Percentiles rank a stretch among this genome's conserved stretches.
Conservation (phyloP, 1,140 invertebrate species). For the Trichonephila inaurata region DNA sequence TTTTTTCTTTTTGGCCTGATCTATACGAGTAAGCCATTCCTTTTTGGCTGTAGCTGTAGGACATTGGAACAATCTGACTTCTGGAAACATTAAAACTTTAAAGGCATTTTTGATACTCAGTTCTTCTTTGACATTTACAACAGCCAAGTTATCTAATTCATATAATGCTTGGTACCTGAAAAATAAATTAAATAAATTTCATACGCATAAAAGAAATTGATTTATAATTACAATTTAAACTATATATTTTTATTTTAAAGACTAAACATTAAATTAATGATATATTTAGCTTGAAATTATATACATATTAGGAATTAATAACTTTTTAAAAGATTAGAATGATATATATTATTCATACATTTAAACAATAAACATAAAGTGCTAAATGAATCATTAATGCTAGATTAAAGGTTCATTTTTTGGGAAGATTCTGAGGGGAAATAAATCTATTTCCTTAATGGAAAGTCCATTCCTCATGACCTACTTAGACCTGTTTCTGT, state of each 20-base stretch:
- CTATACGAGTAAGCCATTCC: constrained; percentile 96
- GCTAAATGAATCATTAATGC: no score
- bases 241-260: not conserved
- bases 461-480: no score
- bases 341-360: no score
- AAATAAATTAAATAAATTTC: not conserved
- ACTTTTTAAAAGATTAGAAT: no score
- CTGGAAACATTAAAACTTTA: constrained; percentile 96
- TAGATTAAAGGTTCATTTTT: no score
- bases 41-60: constrained; percentile 92
- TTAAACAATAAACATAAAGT: no score
- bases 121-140: constrained; percentile 95
- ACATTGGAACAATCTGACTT: constrained; percentile 95
- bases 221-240: not conserved
- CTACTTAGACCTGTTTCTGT: no score
- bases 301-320: no score
- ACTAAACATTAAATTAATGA: no score
- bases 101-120: constrained; percentile 91
- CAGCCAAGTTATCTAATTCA: constrained; percentile 93
- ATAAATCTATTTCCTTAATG: no score
- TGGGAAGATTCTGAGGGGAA: no score
- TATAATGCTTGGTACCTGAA: constrained; percentile 85
- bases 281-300: no score
- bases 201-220: not conserved
- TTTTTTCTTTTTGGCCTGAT: constrained; percentile 90